Evolutionary conservation across 2,113 vertebrate species (phyloP), one percentile per base, ranked within the genome.

Genomic region (Ivindomyrus marchei): DNA sequence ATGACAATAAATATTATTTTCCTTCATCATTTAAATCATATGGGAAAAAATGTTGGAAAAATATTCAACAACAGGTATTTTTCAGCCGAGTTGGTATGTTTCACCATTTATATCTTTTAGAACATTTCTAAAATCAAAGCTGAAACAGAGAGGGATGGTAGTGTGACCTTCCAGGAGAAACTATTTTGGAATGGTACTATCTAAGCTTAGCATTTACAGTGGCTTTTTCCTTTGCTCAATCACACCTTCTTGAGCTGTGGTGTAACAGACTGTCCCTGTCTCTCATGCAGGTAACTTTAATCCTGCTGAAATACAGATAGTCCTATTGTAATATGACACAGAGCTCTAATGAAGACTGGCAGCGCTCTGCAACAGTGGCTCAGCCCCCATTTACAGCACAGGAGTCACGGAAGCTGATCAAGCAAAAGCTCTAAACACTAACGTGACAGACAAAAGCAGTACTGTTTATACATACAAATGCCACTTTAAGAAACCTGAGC

Each of bases 321-420:
- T 58, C 36, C 46, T 49, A 15, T 27, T 84, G 86, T 87, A 91
- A 89, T 90, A 74, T 89, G 70, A 90, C 66, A 87, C 70, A 56
- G 31, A n/a, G 89, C 52, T 85, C 77, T 58, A 88, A 84, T 90
- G 88, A 91, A 90, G 53, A 89, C 84, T 77, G 27, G 66, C 86
- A 53, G 27, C 11, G 15, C 15, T 62, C 45, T 85, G 56, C 53
- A 24, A n/a, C 31, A 42, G 50, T 80, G 84, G 62, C 90, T 85
- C 42, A 84, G 8, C 15, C 70, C 31, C 15, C 31, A 39, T 15
- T 77, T 49, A 21, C 39, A 88, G 42, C 62, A 31, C 46, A 50
- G 45, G 11, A n/a, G 15, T 17, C 24, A 49, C 1, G 0, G 8
- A 24, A 27, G 15, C 17, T 83, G 47, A 39, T 53, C 45, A 77